Evolutionary conservation across 2,888 invertebrate species (phyloP).

Genomic region (Metacarcinus magister): DNA sequence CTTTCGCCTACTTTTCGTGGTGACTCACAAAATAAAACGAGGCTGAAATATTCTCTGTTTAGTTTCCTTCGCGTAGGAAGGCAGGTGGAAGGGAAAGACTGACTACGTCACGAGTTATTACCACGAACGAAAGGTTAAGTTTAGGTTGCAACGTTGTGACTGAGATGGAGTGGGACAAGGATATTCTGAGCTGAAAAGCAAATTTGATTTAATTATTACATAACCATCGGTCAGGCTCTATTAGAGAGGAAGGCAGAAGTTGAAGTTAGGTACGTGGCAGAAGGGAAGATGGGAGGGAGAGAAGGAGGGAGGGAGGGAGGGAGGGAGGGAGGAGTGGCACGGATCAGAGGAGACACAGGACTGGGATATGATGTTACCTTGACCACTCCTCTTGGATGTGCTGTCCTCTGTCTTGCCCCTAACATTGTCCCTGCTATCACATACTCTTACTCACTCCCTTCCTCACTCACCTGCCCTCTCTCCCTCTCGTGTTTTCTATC

Average conservation of each 20-base stretch:
- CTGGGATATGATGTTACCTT: background rate
- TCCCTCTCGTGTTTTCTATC: background rate
- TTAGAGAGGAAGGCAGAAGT: background rate
- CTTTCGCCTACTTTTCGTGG: background rate
- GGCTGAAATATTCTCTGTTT: background rate
- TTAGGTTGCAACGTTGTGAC: slow-evolving; percentile 9
- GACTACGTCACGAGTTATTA: background rate
- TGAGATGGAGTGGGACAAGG: background rate
- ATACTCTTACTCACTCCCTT: background rate
- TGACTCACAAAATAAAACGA: background rate
- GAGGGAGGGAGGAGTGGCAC: background rate
- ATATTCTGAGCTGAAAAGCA: background rate
- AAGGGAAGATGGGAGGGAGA: background rate
- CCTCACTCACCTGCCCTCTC: background rate
- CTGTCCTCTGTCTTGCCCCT: background rate
- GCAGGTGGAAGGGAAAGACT: background rate
- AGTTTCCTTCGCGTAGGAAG: background rate
- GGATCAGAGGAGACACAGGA: background rate
- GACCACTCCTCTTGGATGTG: background rate
- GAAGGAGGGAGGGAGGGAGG: background rate
- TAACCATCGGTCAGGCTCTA: background rate
- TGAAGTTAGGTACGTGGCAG: background rate
- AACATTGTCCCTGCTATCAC: background rate
- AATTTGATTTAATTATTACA: background rate
- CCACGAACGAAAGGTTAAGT: background rate